Percentiles rank a stretch among this genome's conserved stretches.
These are phyloP conservation scores for Gorsachius magnificus DNA, from an alignment of 2,797 vertebrate genomes.

Conservation along the genomic window DNA sequence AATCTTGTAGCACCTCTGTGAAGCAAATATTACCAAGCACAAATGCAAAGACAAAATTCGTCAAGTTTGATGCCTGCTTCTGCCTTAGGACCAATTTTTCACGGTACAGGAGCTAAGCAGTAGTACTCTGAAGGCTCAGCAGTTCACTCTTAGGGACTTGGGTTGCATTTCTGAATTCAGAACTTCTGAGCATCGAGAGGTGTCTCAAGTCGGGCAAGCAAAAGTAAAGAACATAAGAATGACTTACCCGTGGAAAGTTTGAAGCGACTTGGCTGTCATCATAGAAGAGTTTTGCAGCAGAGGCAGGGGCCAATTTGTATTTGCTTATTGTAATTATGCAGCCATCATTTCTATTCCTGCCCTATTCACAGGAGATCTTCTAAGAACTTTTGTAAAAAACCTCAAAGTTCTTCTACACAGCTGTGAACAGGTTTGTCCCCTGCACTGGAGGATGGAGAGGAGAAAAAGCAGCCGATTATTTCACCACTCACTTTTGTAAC, in stretches of 20 bases:
- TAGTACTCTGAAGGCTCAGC: not conserved
- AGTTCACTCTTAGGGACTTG: not conserved
- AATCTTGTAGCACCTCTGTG: not conserved
- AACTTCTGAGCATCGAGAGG: not conserved
- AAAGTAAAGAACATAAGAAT: not conserved
- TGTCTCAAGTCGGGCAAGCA: not conserved
- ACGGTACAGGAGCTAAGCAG: not conserved
- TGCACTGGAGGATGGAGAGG: not conserved
- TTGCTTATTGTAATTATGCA: not conserved
- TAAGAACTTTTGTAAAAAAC: not conserved
- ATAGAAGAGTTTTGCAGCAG: not conserved
- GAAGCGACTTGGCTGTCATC: not conserved
- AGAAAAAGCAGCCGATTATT: not conserved
- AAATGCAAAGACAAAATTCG: not conserved
- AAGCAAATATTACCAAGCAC: not conserved
- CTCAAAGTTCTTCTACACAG: not conserved
- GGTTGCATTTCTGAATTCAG: not conserved
- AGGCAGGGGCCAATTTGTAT: not conserved
- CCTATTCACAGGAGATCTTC: not conserved
- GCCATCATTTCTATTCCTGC: not conserved
- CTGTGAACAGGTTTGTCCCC: not conserved
- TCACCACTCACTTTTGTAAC: not conserved
- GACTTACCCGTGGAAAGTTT: not conserved
- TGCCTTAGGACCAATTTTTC: not conserved
- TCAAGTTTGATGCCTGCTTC: not conserved